These are phyloP conservation scores for Silvanus unidentatus DNA, from an alignment of 2,888 invertebrate genomes.

Conservation along the genomic window DNA sequence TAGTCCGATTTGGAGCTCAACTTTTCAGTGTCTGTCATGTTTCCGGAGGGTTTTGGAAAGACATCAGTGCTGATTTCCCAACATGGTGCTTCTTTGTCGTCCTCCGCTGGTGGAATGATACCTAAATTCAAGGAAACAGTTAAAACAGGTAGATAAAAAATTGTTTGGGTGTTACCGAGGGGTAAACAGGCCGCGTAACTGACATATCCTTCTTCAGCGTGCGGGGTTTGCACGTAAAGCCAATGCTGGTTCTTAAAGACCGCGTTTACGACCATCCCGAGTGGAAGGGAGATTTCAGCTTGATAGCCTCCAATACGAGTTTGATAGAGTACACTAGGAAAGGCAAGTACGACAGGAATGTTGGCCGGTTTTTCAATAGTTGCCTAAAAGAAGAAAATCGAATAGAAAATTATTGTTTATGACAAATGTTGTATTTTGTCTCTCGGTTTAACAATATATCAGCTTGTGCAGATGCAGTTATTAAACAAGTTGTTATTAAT, in stretches of 20 bases:
- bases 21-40: constrained; percentile 76
- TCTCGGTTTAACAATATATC: background rate
- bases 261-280: constrained; percentile 82
- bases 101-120: constrained; percentile 45
- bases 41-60: constrained; percentile 74
- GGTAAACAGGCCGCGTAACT: constrained; percentile 72
- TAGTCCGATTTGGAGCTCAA: constrained; percentile 61
- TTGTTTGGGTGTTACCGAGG: constrained; percentile 53
- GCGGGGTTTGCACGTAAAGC: constrained; percentile 81
- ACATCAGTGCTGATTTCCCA: constrained; percentile 80
- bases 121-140: no score
- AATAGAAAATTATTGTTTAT: background rate
- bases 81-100: constrained; percentile 57
- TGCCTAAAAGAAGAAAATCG: constrained; percentile 48
- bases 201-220: constrained; percentile 78
- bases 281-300: constrained; percentile 62
- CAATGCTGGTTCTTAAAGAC: constrained; percentile 80
- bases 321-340: constrained; percentile 67
- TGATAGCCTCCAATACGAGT: constrained; percentile 65
- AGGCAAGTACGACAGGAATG: constrained; percentile 76
- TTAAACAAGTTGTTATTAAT: no score
- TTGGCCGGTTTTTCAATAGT: constrained; percentile 76
- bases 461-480: no score
- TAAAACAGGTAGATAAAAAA: no score
- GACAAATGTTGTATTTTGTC: background rate